These are phyloP conservation scores for Acleris cristana DNA, from an alignment of 2,888 invertebrate species.

Conservation along the genomic window DNA sequence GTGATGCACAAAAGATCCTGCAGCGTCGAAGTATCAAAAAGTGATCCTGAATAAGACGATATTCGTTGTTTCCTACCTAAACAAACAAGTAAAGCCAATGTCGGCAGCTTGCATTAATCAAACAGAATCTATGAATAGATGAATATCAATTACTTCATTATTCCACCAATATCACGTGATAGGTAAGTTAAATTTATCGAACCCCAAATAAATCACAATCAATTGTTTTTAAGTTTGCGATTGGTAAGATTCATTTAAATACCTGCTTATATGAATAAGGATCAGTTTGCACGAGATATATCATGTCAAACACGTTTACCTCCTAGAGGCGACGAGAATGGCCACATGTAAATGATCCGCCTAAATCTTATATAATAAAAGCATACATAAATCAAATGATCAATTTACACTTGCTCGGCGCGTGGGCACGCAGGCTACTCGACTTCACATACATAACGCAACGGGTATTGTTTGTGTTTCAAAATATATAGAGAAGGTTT, in stretches of 20 bases:
- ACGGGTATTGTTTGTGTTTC: constrained; percentile 34
- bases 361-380: constrained; percentile 59
- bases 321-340: constrained; percentile 39
- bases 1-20: too few species aligned
- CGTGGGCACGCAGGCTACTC: constrained; percentile 59
- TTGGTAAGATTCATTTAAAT: constrained; percentile 7
- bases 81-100: constrained; percentile 15
- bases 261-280: constrained; percentile 7
- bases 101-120: constrained; percentile 13
- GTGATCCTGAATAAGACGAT: too few species aligned
- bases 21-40: too few species aligned
- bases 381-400: constrained; percentile 59
- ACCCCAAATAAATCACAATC: background rate
- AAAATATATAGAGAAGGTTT: constrained; percentile 31
- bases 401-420: constrained; percentile 55
- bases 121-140: constrained; percentile 34
- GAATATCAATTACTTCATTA: constrained; percentile 20
- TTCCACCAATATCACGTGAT: constrained; percentile 1
- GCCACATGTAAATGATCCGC: constrained; percentile 39
- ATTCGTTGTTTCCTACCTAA: too few species aligned
- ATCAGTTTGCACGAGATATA: constrained; percentile 28
- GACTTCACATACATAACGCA: constrained; percentile 57
- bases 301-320: constrained; percentile 44
- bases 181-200: background rate
- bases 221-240: background rate